phyloP scores from a whole-genome alignment of 2,113 vertebrate species.

The Daubentonia madagascariensis region DNA sequence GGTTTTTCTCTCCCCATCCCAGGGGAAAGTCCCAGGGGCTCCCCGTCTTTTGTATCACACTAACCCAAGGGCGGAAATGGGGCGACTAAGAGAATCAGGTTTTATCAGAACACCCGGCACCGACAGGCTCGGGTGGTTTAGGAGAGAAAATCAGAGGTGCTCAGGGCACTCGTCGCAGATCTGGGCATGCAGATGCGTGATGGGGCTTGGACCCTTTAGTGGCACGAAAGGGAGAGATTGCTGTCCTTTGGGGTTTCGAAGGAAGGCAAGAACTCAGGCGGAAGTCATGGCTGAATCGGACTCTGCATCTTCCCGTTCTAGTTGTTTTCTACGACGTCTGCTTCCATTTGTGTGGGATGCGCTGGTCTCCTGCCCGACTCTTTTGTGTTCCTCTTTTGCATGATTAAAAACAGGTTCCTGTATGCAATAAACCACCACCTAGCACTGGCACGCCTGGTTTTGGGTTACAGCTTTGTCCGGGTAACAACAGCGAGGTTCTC shows the following conservation, averaged over 20 bases:
- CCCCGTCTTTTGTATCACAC: not conserved
- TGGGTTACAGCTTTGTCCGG: conserved; percentile 32
- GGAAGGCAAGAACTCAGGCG: not conserved
- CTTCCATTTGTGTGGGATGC: not conserved
- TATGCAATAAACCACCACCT: conserved; percentile 11
- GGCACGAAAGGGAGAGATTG: not conserved
- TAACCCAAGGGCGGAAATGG: not conserved
- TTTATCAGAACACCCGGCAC: not conserved
- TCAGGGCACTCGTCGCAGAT: not conserved
- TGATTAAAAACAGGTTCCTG: conserved; percentile 51
- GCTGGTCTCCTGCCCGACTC: not conserved
- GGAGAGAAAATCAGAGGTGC: conserved; percentile 28
- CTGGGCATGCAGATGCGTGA: not conserved
- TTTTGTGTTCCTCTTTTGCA: conserved; percentile 55
- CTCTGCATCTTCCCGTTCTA: not conserved
- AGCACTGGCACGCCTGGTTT: conserved; percentile 22
- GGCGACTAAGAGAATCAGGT: not conserved
- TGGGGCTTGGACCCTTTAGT: not conserved
- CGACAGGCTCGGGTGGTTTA: not conserved
- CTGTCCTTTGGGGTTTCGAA: not conserved
- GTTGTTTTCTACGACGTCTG: not conserved
- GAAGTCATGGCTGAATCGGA: not conserved
- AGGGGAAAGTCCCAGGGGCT: not conserved
- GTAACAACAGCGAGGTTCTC: not conserved
- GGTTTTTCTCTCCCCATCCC: conserved; percentile 14